A percentile compares a stretch with the other conserved stretches of the same genome.
These are phyloP conservation scores for Coluber constrictor DNA, from an alignment of 2,797 vertebrate species.

Conservation along the genomic window DNA sequence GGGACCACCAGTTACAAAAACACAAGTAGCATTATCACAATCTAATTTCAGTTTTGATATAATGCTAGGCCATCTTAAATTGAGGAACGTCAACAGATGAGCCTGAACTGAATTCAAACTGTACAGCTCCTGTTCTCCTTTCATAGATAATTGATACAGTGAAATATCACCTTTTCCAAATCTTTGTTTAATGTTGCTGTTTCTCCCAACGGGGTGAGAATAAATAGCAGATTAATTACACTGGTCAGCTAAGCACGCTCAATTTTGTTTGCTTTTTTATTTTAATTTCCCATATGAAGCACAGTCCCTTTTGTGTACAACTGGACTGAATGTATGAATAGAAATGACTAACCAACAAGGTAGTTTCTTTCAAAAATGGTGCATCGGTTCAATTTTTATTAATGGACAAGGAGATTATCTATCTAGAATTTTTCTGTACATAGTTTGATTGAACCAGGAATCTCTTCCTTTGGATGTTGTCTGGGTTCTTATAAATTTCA, in stretches of 20 bases:
- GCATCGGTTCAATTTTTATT: not conserved
- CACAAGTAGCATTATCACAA: too few species aligned
- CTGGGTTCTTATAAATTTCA: not conserved
- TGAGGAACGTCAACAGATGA: not conserved
- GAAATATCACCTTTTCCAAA: not conserved
- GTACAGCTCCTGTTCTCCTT: not conserved
- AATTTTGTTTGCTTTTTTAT: not conserved
- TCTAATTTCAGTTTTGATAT: not conserved
- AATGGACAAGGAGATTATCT: not conserved
- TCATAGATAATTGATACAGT: not conserved
- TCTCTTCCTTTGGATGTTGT: not conserved
- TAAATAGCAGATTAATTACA: not conserved
- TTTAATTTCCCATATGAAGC: not conserved
- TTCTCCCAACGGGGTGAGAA: not conserved
- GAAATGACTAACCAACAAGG: not conserved
- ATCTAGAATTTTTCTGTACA: not conserved
- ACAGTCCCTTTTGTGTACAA: not conserved
- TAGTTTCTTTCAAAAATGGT: not conserved
- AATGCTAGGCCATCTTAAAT: not conserved
- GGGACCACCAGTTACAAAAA: not conserved
- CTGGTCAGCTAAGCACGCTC: not conserved
- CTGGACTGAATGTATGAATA: not conserved
- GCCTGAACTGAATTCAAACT: not conserved
- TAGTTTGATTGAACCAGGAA: not conserved
- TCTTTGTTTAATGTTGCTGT: not conserved